Evolutionary conservation across 2,888 invertebrate genomes (phyloP).

Genomic region (Coelopa pilipes): DNA sequence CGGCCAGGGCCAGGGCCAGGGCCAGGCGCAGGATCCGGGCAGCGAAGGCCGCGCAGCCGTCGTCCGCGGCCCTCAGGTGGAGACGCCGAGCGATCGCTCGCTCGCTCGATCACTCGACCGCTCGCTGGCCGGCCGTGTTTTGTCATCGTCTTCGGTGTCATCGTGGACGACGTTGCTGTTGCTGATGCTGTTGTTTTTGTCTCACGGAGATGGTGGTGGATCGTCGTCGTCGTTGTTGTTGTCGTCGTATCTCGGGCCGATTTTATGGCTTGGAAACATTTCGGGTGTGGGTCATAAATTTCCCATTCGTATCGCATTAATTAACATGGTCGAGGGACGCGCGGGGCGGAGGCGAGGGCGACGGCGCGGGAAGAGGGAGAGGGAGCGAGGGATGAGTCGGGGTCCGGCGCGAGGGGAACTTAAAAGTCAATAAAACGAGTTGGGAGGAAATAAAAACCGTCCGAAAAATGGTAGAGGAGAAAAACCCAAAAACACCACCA

Average conservation of each 20-base stretch:
- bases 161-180: conserved; percentile 1
- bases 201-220: conserved; percentile 10
- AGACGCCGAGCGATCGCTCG: not conserved
- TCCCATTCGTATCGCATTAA: conserved; percentile 64
- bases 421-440: conserved; percentile 20
- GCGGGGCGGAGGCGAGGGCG: not conserved
- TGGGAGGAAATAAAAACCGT: conserved; percentile 1
- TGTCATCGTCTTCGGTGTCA: conserved; percentile 13
- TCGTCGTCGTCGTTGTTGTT: conserved; percentile 6
- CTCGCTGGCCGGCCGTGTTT: too few relatives aligned
- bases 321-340: conserved; percentile 58
- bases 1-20: too few relatives aligned
- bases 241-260: conserved; percentile 15
- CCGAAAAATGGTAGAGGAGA: too few relatives aligned
- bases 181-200: not conserved
- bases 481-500: not conserved
- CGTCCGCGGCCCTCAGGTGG: too few relatives aligned
- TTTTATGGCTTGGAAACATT: conserved; percentile 43
- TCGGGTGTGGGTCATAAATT: conserved; percentile 64
- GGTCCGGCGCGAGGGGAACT: too few relatives aligned
- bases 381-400: not conserved
- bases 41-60: too few relatives aligned
- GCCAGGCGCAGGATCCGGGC: too few relatives aligned
- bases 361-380: not conserved
- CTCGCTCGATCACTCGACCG: too few relatives aligned